A percentile compares a stretch with the other conserved stretches of the same genome.
Evolutionary conservation across 2,797 vertebrate species (phyloP).

Genomic region (Artibeus jamaicensis): DNA sequence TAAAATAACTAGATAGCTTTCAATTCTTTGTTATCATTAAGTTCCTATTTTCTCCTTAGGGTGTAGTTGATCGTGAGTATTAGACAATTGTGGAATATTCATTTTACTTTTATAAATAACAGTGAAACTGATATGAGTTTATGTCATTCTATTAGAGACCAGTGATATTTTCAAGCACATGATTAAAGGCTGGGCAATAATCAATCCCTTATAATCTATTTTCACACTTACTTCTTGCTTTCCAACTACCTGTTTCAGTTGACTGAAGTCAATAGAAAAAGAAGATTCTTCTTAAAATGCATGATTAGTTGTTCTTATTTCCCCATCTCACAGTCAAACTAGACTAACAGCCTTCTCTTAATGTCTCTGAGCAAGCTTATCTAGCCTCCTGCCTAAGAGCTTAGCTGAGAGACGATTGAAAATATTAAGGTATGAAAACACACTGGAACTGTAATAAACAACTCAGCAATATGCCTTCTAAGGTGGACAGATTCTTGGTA

Average conservation of each 20-base stretch:
- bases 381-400: constrained; percentile 26
- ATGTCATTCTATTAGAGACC: not conserved
- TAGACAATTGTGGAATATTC: constrained; percentile 3
- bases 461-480: constrained; percentile 73
- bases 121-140: constrained; percentile 6
- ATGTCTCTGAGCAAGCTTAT: constrained; percentile 32
- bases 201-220: constrained; percentile 26
- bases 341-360: constrained; percentile 20
- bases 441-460: constrained; percentile 82
- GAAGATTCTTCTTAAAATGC: constrained; percentile 20
- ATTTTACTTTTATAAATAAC: constrained; percentile 31
- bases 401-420: constrained; percentile 26
- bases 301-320: constrained; percentile 23
- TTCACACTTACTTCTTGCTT: not conserved
- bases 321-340: constrained; percentile 39
- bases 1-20: constrained; percentile 21
- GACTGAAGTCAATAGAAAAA: not conserved
- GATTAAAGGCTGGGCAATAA: constrained; percentile 20
- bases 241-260: not conserved
- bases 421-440: constrained; percentile 77
- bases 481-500: constrained; percentile 83
- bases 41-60: not conserved
- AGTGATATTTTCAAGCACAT: not conserved
- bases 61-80: not conserved
- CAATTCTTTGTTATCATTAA: constrained; percentile 41